Base-by-base conservation (phyloP, 2,113 vertebrate genomes). In the Mormyrus iriodes region DNA sequence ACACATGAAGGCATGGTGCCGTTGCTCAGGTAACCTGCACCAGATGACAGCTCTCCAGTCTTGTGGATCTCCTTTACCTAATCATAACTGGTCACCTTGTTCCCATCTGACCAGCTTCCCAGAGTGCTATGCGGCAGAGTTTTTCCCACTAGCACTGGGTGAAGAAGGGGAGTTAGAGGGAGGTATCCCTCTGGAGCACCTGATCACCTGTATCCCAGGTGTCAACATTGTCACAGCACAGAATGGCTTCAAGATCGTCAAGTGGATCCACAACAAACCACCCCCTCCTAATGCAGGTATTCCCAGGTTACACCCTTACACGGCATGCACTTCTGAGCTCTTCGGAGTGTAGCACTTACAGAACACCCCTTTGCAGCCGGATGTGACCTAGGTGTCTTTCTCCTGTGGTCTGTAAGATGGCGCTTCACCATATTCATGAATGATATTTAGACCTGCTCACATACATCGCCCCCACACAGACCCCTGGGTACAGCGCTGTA, bases 251-350 rank as follows among this genome's bases (percentile, higher is more conserved):
- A 99, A 99, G 95, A 96, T 99, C 90, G 96, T 99, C 65, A 99
- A 98, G 90, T 99, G 98, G 98, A 97, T 98, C 94, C 97, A 99
- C 93, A 99, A 99, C 94, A 99, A 98, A 91, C 98, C 98, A 35
- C 97, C 98, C 0, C 95, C 94, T n/a, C 96, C 96, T 39, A 97
- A 96, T 91, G 93, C 97, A 89, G 98, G 98, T 99, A 94, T 79
- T 42, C 35, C 73, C 35, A 39, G 31, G 35, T 2, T 5, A 19
- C 15, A 39, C 27, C 69, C 42, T 48, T 46, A 42, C 51, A 3
- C 31, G 44, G 3, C 35, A 8, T 48, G n/a, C 42, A 84, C 27
- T 49, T 21, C n/a, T n/a, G 39, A 35, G 44, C 15, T 8, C 69
- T 7, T n/a, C 35, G 19, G 15, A 19, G 21, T 10, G 51, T 15